Conservation (phyloP, 2,888 invertebrate genomes). For the Hymenopus coronatus region DNA sequence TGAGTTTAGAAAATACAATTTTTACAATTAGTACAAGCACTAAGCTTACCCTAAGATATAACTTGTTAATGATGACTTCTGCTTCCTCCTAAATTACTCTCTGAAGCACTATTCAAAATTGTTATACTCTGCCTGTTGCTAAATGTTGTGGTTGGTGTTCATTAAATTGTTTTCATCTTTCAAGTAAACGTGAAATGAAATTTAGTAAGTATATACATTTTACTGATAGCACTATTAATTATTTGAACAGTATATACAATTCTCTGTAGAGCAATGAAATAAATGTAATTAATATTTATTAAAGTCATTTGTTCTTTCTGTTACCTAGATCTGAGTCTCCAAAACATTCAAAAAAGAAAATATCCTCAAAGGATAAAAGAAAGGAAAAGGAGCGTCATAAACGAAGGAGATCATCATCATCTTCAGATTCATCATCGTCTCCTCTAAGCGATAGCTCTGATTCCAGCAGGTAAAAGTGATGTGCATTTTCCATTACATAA, state of each 20-base stretch:
- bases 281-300: neutral
- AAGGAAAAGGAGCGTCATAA: slow-evolving; percentile 38
- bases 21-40: neutral
- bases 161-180: slow-evolving; percentile 38
- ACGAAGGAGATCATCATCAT: slow-evolving; percentile 31
- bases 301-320: slow-evolving; percentile 9
- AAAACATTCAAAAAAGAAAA: slow-evolving; percentile 44
- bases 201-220: neutral
- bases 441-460: slow-evolving; percentile 41
- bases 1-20: neutral
- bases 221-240: neutral
- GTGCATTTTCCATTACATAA: too few species aligned
- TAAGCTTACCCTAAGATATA: neutral
- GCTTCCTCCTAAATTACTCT: neutral
- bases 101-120: neutral
- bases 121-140: neutral
- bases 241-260: neutral
- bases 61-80: neutral
- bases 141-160: neutral
- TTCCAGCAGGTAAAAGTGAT: slow-evolving; percentile 43
- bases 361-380: slow-evolving; percentile 43
- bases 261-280: neutral
- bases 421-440: slow-evolving; percentile 31
- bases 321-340: slow-evolving; percentile 47
- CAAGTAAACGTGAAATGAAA: neutral